Percentiles rank a stretch among this genome's conserved stretches.
These are phyloP conservation scores for Rhabdomys pumilio DNA, from an alignment of 2,797 vertebrate species.

Conservation along the genomic window DNA sequence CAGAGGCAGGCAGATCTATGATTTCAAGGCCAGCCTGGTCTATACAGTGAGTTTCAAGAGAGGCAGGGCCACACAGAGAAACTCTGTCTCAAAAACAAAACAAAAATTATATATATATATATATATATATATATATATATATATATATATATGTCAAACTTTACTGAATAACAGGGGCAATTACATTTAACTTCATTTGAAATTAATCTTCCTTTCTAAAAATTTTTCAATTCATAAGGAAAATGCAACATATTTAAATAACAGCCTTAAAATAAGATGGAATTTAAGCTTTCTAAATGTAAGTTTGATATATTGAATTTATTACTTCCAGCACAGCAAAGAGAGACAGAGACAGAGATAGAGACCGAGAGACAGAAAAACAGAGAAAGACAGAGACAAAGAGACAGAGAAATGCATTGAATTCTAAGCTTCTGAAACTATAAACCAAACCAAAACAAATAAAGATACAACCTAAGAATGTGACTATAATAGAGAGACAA, in stretches of 20 bases:
- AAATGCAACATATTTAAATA: conserved; percentile 43
- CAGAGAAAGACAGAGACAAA: neutral
- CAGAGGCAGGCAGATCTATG: neutral
- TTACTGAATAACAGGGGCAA: neutral
- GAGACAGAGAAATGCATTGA: neutral
- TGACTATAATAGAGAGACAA: neutral
- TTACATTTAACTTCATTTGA: conserved; percentile 29
- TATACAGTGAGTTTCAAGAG: neutral
- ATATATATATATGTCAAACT: neutral
- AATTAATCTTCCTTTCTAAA: conserved; percentile 31
- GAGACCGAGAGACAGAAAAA: rapidly evolving
- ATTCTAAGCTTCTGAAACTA: conserved; percentile 14
- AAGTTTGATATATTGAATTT: neutral
- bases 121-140: too few relatives aligned
- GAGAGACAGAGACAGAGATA: neutral
- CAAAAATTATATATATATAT: neutral
- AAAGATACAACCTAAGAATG: conserved; percentile 32
- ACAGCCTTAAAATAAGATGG: conserved; percentile 15
- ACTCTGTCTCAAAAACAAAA: neutral
- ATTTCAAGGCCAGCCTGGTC: neutral
- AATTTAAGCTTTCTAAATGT: conserved; percentile 52
- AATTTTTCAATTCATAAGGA: neutral
- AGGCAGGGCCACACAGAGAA: neutral
- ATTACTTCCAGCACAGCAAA: neutral
- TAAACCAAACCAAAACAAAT: conserved; percentile 24